Base-by-base conservation (phyloP, 2,888 invertebrate genomes). In the Scaptomyza tumidula region DNA sequence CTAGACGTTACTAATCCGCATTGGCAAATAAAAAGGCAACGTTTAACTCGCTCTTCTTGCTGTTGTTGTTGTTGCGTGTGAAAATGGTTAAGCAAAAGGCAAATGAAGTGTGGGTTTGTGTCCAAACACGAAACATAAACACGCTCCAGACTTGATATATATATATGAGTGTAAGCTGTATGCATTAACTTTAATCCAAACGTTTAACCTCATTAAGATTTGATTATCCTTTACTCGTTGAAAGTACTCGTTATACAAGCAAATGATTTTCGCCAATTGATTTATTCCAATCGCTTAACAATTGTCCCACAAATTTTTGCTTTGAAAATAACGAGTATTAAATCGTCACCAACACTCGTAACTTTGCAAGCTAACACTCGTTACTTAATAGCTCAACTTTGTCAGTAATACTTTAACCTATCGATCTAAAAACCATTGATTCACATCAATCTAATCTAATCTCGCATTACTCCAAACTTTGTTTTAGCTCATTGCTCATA, bases 51-150 rank as follows among this genome's bases (percentile, higher is more conserved):
- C 6, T 46, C 3, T 11, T 45, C 9, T 45, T 24, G 19, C 19
- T 19, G 19, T 16, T 43, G n/a, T 11, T 45, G 55, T 11, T 16
- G 55, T 35, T 56, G 56, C 50, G 50, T 56, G 56, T 56, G 56
- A 49, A 37, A 14, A 49, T 49, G 31, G n/a, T 11, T 24, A 24
- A 9, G 6, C 16, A 44, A 45, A 55, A 16, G 7, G 33, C 13
- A 48, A 37, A 52, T 52, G 11, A 37, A 52, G n/a, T 9, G 24
- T 45, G 3, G 27, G 13, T 10, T 46, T 10, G n/a, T 16, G 14
- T 11, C 9, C 35, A 13, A 9, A 27, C 35, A 13, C 55, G 24
- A 55, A 55, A 11, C 27, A 44, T 54, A 31, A 44, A 24, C 31
- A 35, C 48, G 46, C 48, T 49, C n/a, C 10, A 39, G 6, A n/a